Percentiles rank a stretch among this genome's conserved stretches.
These are phyloP conservation scores for Penelope pileata DNA, from an alignment of 2,113 vertebrate species.

Conservation along the genomic window DNA sequence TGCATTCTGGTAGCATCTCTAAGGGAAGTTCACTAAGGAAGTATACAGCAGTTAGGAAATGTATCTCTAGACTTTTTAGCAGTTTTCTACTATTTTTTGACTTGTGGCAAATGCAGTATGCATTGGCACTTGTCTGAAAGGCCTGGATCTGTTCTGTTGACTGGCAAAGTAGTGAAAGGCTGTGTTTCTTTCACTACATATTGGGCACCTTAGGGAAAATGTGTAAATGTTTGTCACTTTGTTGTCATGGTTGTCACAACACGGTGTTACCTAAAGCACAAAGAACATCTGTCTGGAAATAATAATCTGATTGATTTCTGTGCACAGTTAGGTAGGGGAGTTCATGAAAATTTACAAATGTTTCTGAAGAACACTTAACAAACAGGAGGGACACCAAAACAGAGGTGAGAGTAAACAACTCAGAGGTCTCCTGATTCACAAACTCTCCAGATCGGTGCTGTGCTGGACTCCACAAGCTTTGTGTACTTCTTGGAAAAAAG, in stretches of 20 bases:
- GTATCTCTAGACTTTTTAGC: neutral
- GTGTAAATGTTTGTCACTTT: neutral
- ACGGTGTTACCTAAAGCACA: neutral
- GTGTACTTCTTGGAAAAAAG: neutral
- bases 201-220: neutral
- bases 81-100: neutral
- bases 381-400: neutral
- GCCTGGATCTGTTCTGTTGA: neutral
- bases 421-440: neutral
- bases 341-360: neutral
- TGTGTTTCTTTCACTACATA: neutral
- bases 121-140: neutral
- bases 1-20: neutral
- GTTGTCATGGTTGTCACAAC: neutral
- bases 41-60: neutral
- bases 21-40: neutral
- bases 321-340: neutral
- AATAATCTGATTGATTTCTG: neutral
- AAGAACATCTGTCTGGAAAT: neutral
- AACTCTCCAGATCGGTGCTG: neutral
- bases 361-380: neutral
- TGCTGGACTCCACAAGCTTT: neutral
- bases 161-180: neutral
- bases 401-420: neutral
- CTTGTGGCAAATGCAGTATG: neutral